These are phyloP conservation scores for Caiman crocodilus DNA, from an alignment of 2,797 vertebrate species.

Conservation along the genomic window DNA sequence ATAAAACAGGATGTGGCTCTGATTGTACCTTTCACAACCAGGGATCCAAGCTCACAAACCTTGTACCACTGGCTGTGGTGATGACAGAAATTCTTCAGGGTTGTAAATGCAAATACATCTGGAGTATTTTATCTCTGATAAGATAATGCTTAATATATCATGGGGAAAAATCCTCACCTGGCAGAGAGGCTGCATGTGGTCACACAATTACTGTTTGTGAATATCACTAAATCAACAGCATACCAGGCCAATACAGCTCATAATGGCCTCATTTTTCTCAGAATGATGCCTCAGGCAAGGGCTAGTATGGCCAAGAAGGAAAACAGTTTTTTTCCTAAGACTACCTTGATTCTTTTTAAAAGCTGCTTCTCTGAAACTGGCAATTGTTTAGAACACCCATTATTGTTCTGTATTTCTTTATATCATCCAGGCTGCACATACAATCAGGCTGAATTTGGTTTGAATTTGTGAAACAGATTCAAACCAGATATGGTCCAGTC, in stretches of 20 bases:
- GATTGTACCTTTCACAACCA: background rate
- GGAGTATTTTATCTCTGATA: fast-evolving
- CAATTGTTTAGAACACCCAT: conserved; percentile 49
- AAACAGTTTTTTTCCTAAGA: conserved; percentile 54
- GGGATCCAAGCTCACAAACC: fast-evolving
- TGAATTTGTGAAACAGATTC: too few species aligned
- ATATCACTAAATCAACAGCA: background rate
- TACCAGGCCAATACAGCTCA: conserved; percentile 37
- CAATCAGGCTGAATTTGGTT: background rate
- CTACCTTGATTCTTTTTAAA: conserved; percentile 47
- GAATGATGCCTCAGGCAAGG: background rate
- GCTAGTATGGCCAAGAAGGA: background rate
- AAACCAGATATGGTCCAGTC: too few species aligned
- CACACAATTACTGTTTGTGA: conserved; percentile 15
- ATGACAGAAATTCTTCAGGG: background rate
- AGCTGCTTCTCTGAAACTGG: conserved; percentile 28
- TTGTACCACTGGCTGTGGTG: fast-evolving
- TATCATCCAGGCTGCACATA: background rate
- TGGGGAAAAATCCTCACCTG: background rate
- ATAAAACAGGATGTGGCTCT: too few species aligned
- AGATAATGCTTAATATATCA: background rate
- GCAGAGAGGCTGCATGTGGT: conserved; percentile 33
- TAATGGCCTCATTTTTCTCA: conserved; percentile 52
- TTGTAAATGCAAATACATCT: fast-evolving
- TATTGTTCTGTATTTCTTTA: background rate